phyloP scores from a whole-genome alignment of 2,797 vertebrate genomes.

The Phalloptychus januarius region DNA sequence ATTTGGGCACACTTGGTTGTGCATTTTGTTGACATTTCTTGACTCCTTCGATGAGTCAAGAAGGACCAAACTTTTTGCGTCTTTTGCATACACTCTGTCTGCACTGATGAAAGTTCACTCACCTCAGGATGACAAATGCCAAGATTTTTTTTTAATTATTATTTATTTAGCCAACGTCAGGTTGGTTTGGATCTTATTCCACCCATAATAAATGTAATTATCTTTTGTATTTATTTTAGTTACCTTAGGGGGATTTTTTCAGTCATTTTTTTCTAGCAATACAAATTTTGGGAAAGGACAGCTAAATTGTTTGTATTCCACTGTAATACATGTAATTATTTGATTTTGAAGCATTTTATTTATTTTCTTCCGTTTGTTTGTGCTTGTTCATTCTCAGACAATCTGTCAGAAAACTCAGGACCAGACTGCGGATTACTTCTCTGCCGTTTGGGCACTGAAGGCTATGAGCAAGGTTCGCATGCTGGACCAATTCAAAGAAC shows the following conservation, averaged over 20 bases:
- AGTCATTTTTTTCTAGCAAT: background rate
- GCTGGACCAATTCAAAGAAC: background rate
- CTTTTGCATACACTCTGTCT: background rate
- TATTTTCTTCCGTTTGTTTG: background rate
- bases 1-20: too few species aligned
- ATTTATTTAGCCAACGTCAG: background rate
- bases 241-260: too few species aligned
- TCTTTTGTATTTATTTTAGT: background rate
- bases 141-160: too few species aligned
- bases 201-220: background rate
- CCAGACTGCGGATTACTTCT: conserved; percentile 76
- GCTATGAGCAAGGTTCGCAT: conserved; percentile 92
- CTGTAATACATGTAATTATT: too few species aligned
- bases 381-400: conserved; percentile 78
- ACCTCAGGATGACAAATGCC: background rate
- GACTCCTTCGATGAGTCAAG: background rate
- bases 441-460: conserved; percentile 86
- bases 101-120: background rate
- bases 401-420: conserved; percentile 90
- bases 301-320: background rate
- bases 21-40: background rate
- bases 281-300: background rate
- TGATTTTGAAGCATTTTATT: background rate
- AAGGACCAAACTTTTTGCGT: background rate
- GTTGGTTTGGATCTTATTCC: background rate